Evolutionary conservation across 2,113 vertebrate species (phyloP).

Genomic region (Odocoileus virginianus): DNA sequence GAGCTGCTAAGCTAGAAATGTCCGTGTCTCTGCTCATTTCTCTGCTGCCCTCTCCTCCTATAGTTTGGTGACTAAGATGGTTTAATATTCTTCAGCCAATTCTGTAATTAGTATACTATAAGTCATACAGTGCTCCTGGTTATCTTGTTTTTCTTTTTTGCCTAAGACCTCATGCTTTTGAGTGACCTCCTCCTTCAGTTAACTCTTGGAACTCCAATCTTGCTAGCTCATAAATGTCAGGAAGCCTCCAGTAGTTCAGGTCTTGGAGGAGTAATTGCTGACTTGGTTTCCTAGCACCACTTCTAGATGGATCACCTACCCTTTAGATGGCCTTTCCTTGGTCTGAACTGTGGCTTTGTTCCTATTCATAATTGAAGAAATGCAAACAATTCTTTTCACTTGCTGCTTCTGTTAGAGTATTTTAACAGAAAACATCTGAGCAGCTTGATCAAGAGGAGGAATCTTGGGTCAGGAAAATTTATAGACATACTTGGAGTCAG

Average conservation of each 20-base stretch:
- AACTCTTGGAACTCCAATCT: not conserved
- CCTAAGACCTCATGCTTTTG: not conserved
- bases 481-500: not conserved
- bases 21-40: not conserved
- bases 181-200: not conserved
- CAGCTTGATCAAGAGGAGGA: not conserved
- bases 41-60: not conserved
- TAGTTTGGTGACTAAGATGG: not conserved
- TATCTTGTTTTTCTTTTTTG: not conserved
- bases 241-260: not conserved
- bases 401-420: not conserved
- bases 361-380: not conserved
- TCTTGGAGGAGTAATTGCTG: not conserved
- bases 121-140: not conserved
- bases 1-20: not conserved
- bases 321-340: not conserved
- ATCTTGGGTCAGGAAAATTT: not conserved
- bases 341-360: not conserved
- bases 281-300: not conserved
- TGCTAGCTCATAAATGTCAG: not conserved
- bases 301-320: not conserved
- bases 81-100: not conserved
- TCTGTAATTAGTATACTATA: not conserved
- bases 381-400: not conserved
- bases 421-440: slow-evolving; percentile 12